A percentile compares a stretch with the other conserved stretches of the same genome.
Evolutionary conservation across 2,797 vertebrate species (phyloP).

Genomic region (Melanotaenia boesemani): DNA sequence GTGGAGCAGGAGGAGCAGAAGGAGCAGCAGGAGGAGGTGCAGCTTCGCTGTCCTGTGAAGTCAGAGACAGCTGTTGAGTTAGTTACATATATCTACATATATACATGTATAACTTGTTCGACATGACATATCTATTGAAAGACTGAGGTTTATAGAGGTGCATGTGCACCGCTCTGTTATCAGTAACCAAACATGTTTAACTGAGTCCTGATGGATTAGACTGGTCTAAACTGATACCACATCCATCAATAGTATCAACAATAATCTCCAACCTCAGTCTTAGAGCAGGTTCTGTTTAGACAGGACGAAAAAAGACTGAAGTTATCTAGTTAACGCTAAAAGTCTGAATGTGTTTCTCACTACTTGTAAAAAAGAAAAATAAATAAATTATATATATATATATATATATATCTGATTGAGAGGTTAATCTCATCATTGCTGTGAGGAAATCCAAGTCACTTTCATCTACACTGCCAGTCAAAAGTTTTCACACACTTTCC

Average conservation of each 20-base stretch:
- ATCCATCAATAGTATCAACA: not conserved
- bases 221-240: not conserved
- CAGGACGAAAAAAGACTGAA: conserved; percentile 7
- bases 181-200: not conserved
- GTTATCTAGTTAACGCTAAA: conserved; percentile 19
- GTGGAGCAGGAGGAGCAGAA: conserved; percentile 25
- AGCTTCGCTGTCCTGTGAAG: conserved; percentile 68
- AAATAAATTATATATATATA: too few relatives aligned
- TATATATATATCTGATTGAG: not conserved
- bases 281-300: not conserved
- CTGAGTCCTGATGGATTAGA: not conserved
- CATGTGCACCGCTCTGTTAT: not conserved
- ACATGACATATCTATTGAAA: not conserved
- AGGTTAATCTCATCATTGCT: not conserved
- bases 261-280: not conserved
- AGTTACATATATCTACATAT: not conserved
- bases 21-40: conserved; percentile 32
- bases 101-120: not conserved
- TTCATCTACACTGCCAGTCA: too few relatives aligned
- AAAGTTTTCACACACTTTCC: too few relatives aligned
- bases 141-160: not conserved
- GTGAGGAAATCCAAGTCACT: not conserved
- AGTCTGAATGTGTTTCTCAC: conserved; percentile 10
- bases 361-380: conserved; percentile 34
- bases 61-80: not conserved